Base-by-base conservation (phyloP, 1,140 invertebrate species). In the Drosophila serrata region DNA sequence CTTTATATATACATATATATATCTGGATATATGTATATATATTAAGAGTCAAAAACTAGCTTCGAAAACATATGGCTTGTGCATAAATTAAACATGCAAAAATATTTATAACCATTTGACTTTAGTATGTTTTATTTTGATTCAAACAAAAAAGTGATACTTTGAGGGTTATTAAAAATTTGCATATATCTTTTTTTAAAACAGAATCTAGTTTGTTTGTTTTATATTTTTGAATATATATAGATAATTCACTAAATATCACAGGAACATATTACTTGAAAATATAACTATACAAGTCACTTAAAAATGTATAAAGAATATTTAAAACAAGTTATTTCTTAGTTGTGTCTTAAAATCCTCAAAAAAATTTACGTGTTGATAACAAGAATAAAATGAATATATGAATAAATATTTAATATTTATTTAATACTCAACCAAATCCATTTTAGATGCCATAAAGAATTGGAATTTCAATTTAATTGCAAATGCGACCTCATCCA, bases 81-180 rank as follows among this genome's bases (percentile, higher is more conserved):
- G 72, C 72, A 56, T 75, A 63, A 75, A 75, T 75, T 75, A 74
- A 46, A 22, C 12, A 55, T 40, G 48, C 43, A 58, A 68, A 70
- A 46, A 27, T 46, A 11, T 46, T 19, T 19, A 33, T 53, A 35
- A 35, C 13, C 31, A 7, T 22, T 35, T 2, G 48, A 33, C n/a
- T 51, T 29, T 69, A 19, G 48, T 29, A 22, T 39, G 39, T 39
- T 56, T 42, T 42, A 33, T 60, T 40, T 59, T 49, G 29, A 57
- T 40, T 31, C 24, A 57, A 24, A 12, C n/a, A 15, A n/a, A 56
- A 22, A 56, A 39, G 11, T 9, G 13, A 12, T 19, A 49, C 35
- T 37, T 49, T 33, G 9, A 6, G 5, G 12, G 37, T 4, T 6
- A 3, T 46, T 31, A 5, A n/a, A 4, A 6, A 9, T 33, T 15